Percentiles rank a stretch among this genome's conserved stretches.
Evolutionary conservation across 2,888 invertebrate species (phyloP).

Genomic region (Trachelus troglodyta): DNA sequence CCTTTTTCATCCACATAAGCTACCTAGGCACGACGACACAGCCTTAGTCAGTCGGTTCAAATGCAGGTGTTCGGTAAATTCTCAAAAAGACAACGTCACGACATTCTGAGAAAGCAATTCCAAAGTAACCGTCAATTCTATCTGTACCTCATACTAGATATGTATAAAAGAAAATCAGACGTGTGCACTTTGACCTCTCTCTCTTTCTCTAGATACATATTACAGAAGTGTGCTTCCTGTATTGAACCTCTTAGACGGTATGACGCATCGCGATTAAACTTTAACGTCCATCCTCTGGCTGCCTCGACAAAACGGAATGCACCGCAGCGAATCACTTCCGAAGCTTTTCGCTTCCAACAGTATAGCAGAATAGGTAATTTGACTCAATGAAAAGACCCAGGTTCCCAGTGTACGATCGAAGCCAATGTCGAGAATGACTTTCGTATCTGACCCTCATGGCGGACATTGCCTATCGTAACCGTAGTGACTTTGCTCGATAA

Average conservation of each 20-base stretch:
- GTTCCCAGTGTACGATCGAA: conserved; percentile 6
- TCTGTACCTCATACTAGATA: no score
- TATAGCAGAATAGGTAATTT: neutral
- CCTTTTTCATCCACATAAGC: neutral
- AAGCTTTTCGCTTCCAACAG: conserved; percentile 4
- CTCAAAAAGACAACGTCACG: no score
- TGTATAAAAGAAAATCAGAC: no score
- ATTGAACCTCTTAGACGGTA: neutral
- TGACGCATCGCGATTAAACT: neutral
- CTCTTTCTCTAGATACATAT: no score
- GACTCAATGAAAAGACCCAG: neutral
- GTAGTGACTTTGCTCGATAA: neutral
- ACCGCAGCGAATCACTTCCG: conserved; percentile 28
- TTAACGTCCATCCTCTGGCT: neutral
- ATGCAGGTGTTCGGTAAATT: neutral
- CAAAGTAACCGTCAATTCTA: no score
- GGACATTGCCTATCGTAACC: conserved; percentile 20
- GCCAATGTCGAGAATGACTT: conserved; percentile 37
- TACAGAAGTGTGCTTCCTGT: no score
- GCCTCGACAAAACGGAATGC: neutral
- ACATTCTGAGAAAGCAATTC: no score
- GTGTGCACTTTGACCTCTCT: no score
- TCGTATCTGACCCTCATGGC: conserved; percentile 29
- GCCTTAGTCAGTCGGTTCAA: neutral
- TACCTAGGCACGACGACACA: neutral